Percentiles rank a stretch among this genome's conserved stretches.
phyloP scores from a whole-genome alignment of 2,113 vertebrate species.

The Isurus oxyrinchus region DNA sequence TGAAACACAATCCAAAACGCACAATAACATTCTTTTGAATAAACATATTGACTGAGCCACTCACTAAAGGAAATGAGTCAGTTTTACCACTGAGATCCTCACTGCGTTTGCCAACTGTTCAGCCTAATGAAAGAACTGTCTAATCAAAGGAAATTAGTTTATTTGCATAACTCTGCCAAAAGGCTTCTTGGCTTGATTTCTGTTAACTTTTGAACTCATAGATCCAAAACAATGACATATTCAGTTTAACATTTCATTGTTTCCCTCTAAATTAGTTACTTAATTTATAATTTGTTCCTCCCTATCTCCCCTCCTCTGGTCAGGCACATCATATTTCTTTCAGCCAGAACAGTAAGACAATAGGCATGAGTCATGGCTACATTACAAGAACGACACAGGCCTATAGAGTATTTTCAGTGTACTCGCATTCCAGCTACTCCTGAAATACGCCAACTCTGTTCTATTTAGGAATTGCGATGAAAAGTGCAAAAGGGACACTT shows the following conservation, averaged over 20 bases:
- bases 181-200: constrained; percentile 12
- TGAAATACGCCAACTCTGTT: background rate
- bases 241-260: constrained; percentile 20
- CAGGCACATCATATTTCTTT: background rate
- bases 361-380: background rate
- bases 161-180: constrained; percentile 31
- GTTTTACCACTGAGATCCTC: constrained; percentile 23
- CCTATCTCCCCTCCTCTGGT: background rate
- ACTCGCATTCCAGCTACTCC: background rate
- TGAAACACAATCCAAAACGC: constrained; percentile 1
- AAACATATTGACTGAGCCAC: constrained; percentile 11
- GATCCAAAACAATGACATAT: constrained; percentile 24
- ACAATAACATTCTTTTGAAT: constrained; percentile 34
- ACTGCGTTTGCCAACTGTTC: constrained; percentile 23
- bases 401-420: background rate
- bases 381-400: background rate
- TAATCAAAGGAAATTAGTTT: constrained; percentile 35
- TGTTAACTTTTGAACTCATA: constrained; percentile 28
- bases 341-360: constrained; percentile 7
- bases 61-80: constrained; percentile 34
- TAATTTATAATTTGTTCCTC: background rate
- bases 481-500: background rate
- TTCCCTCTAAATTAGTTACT: constrained; percentile 21
- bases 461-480: background rate
- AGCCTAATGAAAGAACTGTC: constrained; percentile 25